Evolutionary conservation across 2,113 vertebrate species (phyloP), one percentile per base, ranked within the genome.

Genomic region (Pongo abelii): DNA sequence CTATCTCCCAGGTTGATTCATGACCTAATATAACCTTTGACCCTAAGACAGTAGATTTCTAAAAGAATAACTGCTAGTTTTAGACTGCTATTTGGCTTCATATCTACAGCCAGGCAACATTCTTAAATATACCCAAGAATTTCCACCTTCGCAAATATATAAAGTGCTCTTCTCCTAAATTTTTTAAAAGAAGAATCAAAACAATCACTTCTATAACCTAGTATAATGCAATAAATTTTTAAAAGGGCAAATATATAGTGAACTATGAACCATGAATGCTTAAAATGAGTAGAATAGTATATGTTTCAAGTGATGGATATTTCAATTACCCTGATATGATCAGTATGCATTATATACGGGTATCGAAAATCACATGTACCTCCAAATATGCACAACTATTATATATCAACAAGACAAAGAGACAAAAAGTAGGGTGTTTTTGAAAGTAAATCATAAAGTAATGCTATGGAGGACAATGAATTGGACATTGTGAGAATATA

Each of bases 1-100:
- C 64, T 80, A 27, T 94, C 23, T 93, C 70, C 55, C 80, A 95
- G 50, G 75, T 48, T 96, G 95, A 97, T 87, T 90, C 64, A 93
- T 78, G 70, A 93, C 92, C 50, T 96, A 92, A 95, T 80, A 84
- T 59, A 93, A 90, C 50, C 84, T 81, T 88, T 97, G 77, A 55
- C 64, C 57, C 77, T 9, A 55, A 70, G 57, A 86, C 81, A 40
- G 18, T 32, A 93, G 61, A 85, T 87, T 79, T 86, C 69, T 83
- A 59, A 84, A 46, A 89, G 20, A 96, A 93, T 38, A 90, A 17
- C 22, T 89, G 79, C 59, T 91, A 57, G 32, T 57, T 92, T 89
- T 59, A 96, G 46, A 72, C 17, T 18, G 11, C 30, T 32, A 1
- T 75, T 43, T 93, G 81, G 38, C 74, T 91, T 97, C 40, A 32